Base-by-base conservation (phyloP, 2,797 vertebrate species). In the Coranthus polyacanthus region DNA sequence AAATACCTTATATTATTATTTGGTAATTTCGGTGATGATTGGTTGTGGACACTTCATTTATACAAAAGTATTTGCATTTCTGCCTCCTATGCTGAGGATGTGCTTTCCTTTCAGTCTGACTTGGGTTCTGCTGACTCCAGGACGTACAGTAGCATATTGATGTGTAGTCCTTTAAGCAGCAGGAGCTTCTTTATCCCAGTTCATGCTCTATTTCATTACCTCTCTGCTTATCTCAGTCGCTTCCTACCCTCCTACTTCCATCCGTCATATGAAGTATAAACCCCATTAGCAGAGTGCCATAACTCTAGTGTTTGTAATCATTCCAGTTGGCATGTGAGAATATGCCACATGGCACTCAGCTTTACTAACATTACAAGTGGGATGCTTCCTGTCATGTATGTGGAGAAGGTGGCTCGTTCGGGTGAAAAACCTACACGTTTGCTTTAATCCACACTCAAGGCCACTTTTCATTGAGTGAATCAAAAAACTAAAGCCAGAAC, bases 121-220 rank as follows among this genome's bases (percentile, higher is more conserved):
- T 62, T 54, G 0, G 0, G 63, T 39, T 66, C 0, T 16, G 32
- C 44, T 0, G 20, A 57, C 51, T 68, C 29, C 38, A 34, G 52
- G 36, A 80, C 74, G 29, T 37, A 12, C 50, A 53, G 74, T 58
- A 65, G 32, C 39, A 13, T 58, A 63, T 83, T 68, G 50, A 65
- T 75, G 60, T 80, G 60, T 77, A 72, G 78, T 88, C 72, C 65
- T 66, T 74, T 79, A 74, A 88, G 69, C 63, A 59, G 66, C 44
- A 77, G 52, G 18, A 66, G 52, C 63, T 56, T 66, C 57, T 86
- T 83, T 51, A 77, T 84, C 53, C 68, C 46, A 37, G 12, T 61
- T 38, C 57, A 45, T 44, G 44, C 81, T 84, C 44, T 39, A 43
- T 75, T 65, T 82, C 64, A 67, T 81, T 85, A 79, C 54, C 54